Evolutionary conservation across 2,888 invertebrate genomes (phyloP).

Genomic region (Tiphia femorata): DNA sequence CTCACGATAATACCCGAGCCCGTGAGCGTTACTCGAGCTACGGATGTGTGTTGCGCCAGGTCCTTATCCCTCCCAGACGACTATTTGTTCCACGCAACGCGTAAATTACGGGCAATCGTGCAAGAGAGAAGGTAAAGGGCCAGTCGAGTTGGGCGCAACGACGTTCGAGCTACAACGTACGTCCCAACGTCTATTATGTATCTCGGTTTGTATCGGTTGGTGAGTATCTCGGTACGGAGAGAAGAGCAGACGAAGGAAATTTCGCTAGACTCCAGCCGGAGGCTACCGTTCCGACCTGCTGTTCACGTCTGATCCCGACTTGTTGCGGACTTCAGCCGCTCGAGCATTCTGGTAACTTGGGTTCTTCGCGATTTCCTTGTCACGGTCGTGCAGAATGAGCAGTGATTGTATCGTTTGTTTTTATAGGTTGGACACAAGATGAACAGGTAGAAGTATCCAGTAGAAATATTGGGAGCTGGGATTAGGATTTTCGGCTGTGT

Average conservation of each 20-base stretch:
- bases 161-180: background rate
- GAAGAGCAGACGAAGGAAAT: conserved; percentile 32
- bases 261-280: conserved; percentile 27
- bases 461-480: too few species aligned
- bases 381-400: too few species aligned
- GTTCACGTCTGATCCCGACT: too few species aligned
- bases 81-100: conserved; percentile 53
- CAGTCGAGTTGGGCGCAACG: conserved; percentile 1
- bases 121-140: conserved; percentile 2
- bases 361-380: too few species aligned
- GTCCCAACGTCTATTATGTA: background rate
- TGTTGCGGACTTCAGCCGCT: too few species aligned
- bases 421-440: too few species aligned
- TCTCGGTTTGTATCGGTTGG: too few species aligned
- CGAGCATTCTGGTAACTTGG: too few species aligned
- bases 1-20: conserved; percentile 40
- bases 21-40: conserved; percentile 40
- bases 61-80: conserved; percentile 39
- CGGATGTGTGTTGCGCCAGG: conserved; percentile 36
- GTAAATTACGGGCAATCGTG: conserved; percentile 52
- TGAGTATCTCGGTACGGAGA: too few species aligned
- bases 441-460: too few species aligned
- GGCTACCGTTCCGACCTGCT: conserved; percentile 29
- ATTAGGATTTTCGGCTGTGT: too few species aligned
- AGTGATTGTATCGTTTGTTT: too few species aligned